These are phyloP conservation scores for Caenorhabditis macrosperma DNA, from an alignment of 2,888 invertebrate species.

Conservation along the genomic window DNA sequence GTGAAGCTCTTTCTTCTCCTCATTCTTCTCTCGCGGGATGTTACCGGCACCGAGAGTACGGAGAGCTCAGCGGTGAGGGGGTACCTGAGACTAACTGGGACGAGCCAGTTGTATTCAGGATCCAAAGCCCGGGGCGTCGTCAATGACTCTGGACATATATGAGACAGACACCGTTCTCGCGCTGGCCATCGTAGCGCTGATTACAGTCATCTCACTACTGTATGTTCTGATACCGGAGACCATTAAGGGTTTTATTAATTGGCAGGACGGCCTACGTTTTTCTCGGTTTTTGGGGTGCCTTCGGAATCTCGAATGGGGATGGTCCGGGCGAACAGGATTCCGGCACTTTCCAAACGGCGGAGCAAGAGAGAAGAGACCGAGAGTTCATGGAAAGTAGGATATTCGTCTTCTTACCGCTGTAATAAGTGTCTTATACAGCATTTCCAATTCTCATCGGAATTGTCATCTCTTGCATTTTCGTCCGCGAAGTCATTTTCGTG, in stretches of 20 bases:
- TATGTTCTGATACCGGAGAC: neutral
- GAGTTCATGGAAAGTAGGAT: slow-evolving; percentile 6
- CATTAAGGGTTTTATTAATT: neutral
- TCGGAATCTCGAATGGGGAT: neutral
- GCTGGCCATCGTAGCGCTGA: neutral
- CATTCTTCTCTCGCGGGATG: neutral
- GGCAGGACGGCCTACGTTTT: neutral
- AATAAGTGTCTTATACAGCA: neutral
- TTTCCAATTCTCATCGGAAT: slow-evolving; percentile 7
- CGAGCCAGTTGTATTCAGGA: neutral
- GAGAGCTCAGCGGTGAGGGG: neutral
- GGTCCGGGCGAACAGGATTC: neutral
- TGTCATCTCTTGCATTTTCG: neutral
- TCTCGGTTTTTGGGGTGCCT: neutral
- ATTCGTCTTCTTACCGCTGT: neutral
- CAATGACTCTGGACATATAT: neutral
- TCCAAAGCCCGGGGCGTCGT: neutral
- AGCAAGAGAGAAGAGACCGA: neutral
- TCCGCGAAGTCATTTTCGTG: neutral
- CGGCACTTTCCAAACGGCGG: neutral
- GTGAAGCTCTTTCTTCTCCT: neutral
- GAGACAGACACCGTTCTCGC: neutral
- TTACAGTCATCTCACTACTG: neutral
- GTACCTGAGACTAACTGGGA: neutral
- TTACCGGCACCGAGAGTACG: neutral